Base-by-base conservation (phyloP, 1,140 invertebrate genomes). In the Phymastichus coffea region DNA sequence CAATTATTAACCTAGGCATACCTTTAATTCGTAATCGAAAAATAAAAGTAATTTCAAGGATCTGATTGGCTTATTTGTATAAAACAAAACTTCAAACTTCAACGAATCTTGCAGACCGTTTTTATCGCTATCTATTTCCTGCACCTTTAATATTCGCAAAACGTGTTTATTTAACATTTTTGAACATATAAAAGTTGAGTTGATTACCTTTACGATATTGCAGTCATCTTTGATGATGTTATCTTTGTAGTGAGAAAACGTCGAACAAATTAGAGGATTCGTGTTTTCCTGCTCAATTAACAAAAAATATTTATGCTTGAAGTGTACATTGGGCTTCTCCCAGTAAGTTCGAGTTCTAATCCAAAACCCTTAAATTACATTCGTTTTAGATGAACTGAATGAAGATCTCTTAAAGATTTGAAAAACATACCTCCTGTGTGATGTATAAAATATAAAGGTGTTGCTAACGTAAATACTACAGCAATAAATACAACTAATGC, bases 21-120 rank as follows among this genome's bases (percentile, higher is more conserved):
- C 85, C 70, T 77, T 74, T 33, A 86, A 71, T 69, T 77, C 74
- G 51, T 82, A 86, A 65, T 84, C 76, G 70, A 86, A 87, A 53
- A 85, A 73, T 2, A 86, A 67, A n/a, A 85, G 64, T n/a, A 86
- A 66, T 54, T 77, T 80, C 0, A 83, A 59, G 35, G 80, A 78
- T 38, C 75, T 66, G 12, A 86, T 75, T 28, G 80, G 67, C 57
- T 79, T 73, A 22, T 76, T 44, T 47, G 65, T 68, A 79, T 69
- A 69, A 74, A 83, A 73, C 72, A 70, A 60, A 70, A 76, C 60
- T 59, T 82, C 79, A 52, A 86, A 79, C 30, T 80, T 70, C 6
- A 86, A 64, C 46, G 68, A 63, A 64, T 87, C 85, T 25, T 80
- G 78, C 43, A 70, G 70, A 6, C 80, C 82, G 74, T 86, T 83